Evolutionary conservation across 2,888 invertebrate genomes (phyloP), one percentile per base, ranked within the genome.

Genomic region (Rotaria sp.): DNA sequence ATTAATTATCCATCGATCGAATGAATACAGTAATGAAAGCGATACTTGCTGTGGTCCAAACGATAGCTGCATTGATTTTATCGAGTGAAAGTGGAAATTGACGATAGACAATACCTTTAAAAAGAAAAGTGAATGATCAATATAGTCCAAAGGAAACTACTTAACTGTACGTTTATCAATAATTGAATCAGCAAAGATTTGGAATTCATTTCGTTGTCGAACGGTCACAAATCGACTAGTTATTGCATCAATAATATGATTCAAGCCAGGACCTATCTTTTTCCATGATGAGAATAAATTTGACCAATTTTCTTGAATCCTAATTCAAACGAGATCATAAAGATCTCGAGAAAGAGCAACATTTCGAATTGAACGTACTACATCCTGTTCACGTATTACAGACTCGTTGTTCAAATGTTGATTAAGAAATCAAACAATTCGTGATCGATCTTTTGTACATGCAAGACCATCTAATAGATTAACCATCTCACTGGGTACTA

Each of bases 381-480:
- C 41, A 57, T 86, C 86, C 85, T 86, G 86, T 85, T 80, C 75
- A 55, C 86, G 74, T 45, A 80, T 84, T 21, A n/a, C 57, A 4
- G 80, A 75, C 11, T 67, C 67, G 84, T 85, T 67, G 8, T 5
- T 52, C 11, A 86, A 55, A 55, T 86, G 85, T 55, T 85, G 35
- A 48, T 86, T 75, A 24, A 86, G 80, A 57, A 85, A 86, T n/a
- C 57, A 74, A 18, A 75, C 26, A 26, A 84, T 52, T 26, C 52
- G 21, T 15, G 26, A 52, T 30, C 24, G 26, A 26, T 84, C 55
- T 52, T 41, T 30, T 52, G 7, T 84, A 21, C 86, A 86, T 0
- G 86, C 48, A 84, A 86, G 52, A 18, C 52, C 86, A 24, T 35
- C 10, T 15, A 52, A 26, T 38, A 84, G 24, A 57, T 52, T 38